Evolutionary conservation across 2,888 invertebrate species (phyloP).

Genomic region (Horisme vitalbata): DNA sequence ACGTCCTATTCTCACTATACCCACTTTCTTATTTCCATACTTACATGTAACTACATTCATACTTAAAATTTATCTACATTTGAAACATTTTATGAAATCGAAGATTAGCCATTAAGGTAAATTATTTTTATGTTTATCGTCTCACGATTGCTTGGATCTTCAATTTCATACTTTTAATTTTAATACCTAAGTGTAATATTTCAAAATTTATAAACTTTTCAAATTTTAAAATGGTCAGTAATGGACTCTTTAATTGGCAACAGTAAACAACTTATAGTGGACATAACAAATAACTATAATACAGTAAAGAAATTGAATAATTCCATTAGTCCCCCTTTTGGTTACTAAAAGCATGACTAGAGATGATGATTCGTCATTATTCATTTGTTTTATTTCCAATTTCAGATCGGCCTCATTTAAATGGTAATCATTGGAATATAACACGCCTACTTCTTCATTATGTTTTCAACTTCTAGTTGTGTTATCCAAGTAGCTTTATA

Average conservation of each 20-base stretch:
- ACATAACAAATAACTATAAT: slow-evolving; percentile 4
- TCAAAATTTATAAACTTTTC: slow-evolving; percentile 3
- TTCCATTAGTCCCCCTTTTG: slow-evolving; percentile 17
- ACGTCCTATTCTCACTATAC: no score
- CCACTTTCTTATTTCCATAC: slow-evolving; percentile 43
- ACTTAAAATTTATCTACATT: slow-evolving; percentile 25
- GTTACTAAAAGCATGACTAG: slow-evolving; percentile 22
- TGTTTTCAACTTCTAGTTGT: slow-evolving; percentile 57
- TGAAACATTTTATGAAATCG: slow-evolving; percentile 46
- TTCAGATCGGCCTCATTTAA: slow-evolving; percentile 84
- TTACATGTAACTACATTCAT: slow-evolving; percentile 35
- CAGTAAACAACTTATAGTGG: slow-evolving; percentile 6
- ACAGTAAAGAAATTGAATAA: slow-evolving; percentile 3
- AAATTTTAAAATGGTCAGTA: background rate
- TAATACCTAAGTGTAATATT: background rate
- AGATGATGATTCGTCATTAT: slow-evolving; percentile 48
- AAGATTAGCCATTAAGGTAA: slow-evolving; percentile 38
- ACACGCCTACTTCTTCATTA: slow-evolving; percentile 56
- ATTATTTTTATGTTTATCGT: no score
- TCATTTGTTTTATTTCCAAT: slow-evolving; percentile 76
- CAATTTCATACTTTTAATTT: slow-evolving; percentile 10
- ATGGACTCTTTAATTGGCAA: slow-evolving; percentile 6
- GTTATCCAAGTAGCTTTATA: slow-evolving; percentile 63
- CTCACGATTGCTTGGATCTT: slow-evolving; percentile 9
- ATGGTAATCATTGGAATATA: slow-evolving; percentile 77